Evolutionary conservation across 1,140 invertebrate species (phyloP).

Genomic region (Sarcophaga bullata): DNA sequence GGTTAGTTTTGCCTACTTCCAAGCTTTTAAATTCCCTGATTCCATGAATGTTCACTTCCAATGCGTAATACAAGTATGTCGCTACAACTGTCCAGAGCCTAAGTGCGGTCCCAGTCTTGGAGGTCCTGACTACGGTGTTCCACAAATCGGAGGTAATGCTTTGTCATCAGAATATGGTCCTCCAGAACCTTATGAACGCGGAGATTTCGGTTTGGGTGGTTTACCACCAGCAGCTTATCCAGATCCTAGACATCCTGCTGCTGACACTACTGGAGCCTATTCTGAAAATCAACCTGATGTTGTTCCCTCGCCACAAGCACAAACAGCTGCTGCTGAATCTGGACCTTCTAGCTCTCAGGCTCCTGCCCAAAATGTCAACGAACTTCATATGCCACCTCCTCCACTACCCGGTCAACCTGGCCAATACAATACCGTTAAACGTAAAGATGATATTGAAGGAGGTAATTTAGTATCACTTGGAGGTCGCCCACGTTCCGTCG

Average conservation of each 20-base stretch:
- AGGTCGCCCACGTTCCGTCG: constrained; percentile 84
- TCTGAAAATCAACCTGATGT: constrained; percentile 83
- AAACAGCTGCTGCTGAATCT: constrained; percentile 68
- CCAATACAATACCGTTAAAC: constrained; percentile 82
- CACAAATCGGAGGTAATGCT: constrained; percentile 70
- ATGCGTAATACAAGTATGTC: constrained; percentile 94
- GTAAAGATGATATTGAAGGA: constrained; percentile 76
- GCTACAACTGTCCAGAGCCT: constrained; percentile 92
- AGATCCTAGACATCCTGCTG: constrained; percentile 84
- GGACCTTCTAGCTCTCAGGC: constrained; percentile 72
- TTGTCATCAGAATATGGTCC: constrained; percentile 75
- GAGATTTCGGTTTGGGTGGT: constrained; percentile 81
- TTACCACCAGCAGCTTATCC: constrained; percentile 81
- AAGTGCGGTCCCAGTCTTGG: constrained; percentile 77
- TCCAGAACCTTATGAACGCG: constrained; percentile 70
- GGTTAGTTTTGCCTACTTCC: constrained; percentile 94
- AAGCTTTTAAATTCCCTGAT: constrained; percentile 96
- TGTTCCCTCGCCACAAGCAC: constrained; percentile 81
- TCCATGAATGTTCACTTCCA: constrained; percentile 98
- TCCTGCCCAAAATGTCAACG: constrained; percentile 69
- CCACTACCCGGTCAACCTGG: constrained; percentile 80
- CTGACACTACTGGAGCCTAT: constrained; percentile 77
- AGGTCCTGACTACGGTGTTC: constrained; percentile 76
- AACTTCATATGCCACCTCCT: constrained; percentile 81
- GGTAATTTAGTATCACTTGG: constrained; percentile 83